These are phyloP conservation scores for Diceros bicornis DNA, from an alignment of 2,797 vertebrate genomes.

Conservation along the genomic window DNA sequence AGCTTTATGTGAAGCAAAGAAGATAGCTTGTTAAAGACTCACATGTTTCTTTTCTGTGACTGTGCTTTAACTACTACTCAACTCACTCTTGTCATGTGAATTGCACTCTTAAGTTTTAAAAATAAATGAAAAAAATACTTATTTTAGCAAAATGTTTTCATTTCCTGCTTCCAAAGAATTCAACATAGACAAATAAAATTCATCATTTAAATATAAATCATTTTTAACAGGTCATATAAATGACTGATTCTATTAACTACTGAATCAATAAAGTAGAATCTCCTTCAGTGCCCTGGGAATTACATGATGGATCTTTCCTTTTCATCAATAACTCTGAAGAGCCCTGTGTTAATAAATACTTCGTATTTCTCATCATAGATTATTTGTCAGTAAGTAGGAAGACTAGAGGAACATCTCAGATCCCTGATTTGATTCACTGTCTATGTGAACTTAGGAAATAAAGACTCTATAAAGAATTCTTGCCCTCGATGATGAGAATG, in stretches of 20 bases:
- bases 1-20: not conserved
- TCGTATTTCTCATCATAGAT: conserved; percentile 74
- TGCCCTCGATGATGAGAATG: not conserved
- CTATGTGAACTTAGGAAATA: not conserved
- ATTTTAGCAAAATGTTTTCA: conserved; percentile 56
- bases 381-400: conserved; percentile 51
- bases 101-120: conserved; percentile 45
- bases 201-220: conserved; percentile 70
- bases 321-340: conserved; percentile 78
- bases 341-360: conserved; percentile 77
- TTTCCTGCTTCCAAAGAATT: conserved; percentile 48
- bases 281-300: conserved; percentile 66
- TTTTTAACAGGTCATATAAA: conserved; percentile 78
- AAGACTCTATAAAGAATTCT: not conserved
- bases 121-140: conserved; percentile 55
- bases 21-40: not conserved
- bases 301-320: conserved; percentile 72
- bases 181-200: conserved; percentile 72
- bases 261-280: conserved; percentile 78
- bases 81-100: not conserved
- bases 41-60: not conserved
- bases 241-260: conserved; percentile 76
- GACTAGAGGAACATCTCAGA: not conserved
- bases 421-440: not conserved
- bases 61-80: conserved; percentile 34